Evolutionary conservation across 2,888 invertebrate species (phyloP).

Genomic region (Phaedon cochleariae): DNA sequence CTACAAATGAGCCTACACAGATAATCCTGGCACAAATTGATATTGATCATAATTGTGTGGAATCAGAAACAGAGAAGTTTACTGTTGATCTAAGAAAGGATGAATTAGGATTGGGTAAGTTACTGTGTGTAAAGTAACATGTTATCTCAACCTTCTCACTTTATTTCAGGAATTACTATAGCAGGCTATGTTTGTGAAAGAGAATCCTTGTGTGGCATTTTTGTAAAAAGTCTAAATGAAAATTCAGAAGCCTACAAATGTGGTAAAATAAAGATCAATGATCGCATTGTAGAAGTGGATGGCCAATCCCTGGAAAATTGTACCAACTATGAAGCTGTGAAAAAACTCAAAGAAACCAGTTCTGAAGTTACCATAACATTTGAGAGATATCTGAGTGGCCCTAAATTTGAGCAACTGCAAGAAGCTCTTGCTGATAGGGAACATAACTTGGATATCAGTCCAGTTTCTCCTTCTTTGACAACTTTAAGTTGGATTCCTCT

Average conservation of each 20-base stretch:
- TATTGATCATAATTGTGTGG: conserved; percentile 49
- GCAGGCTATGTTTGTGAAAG: conserved; percentile 93
- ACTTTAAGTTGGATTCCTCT: conserved; percentile 87
- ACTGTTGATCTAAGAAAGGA: conserved; percentile 85
- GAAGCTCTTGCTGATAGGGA: conserved; percentile 78
- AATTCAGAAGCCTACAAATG: conserved; percentile 89
- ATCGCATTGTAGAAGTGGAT: conserved; percentile 92
- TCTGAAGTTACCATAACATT: conserved; percentile 88
- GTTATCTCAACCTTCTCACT: too few relatives aligned
- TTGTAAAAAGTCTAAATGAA: conserved; percentile 91
- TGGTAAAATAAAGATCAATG: conserved; percentile 87
- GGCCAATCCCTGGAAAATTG: conserved; percentile 84
- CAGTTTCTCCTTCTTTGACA: conserved; percentile 79
- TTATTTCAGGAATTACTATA: conserved; percentile 80
- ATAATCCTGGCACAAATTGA: conserved; percentile 48
- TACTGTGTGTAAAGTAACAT: too few relatives aligned
- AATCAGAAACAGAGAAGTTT: conserved; percentile 83
- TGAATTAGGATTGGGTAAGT: conserved; percentile 72
- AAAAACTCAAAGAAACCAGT: conserved; percentile 92
- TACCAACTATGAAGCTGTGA: conserved; percentile 95
- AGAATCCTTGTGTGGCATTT: conserved; percentile 94
- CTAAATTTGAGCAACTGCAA: conserved; percentile 91
- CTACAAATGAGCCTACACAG: conserved; percentile 51
- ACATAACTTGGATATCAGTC: conserved; percentile 59
- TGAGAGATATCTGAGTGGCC: conserved; percentile 91